phyloP scores from a whole-genome alignment of 1,140 invertebrate genomes.

The Drosophila baimaii region DNA sequence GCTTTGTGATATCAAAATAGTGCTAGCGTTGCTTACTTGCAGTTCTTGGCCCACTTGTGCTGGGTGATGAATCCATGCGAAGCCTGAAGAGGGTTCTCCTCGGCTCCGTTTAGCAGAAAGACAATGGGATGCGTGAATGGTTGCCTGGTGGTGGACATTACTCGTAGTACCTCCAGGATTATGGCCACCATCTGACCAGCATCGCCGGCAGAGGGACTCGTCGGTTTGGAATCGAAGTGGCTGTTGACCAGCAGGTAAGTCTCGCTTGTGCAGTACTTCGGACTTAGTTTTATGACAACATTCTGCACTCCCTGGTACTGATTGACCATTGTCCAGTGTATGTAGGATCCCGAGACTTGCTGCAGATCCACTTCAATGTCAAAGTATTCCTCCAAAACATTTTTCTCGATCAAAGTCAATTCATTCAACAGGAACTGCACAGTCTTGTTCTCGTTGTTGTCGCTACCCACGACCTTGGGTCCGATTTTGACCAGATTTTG shows the following conservation, averaged over 20 bases:
- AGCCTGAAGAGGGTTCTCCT: constrained; percentile 86
- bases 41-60: constrained; percentile 90
- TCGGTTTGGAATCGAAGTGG: constrained; percentile 95
- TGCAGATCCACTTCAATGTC: constrained; percentile 64
- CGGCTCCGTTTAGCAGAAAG: constrained; percentile 95
- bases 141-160: constrained; percentile 51
- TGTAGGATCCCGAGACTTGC: constrained; percentile 89
- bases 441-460: constrained; percentile 87
- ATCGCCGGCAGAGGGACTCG: constrained; percentile 90
- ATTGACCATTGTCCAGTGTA: constrained; percentile 89
- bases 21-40: constrained; percentile 60
- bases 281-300: constrained; percentile 90
- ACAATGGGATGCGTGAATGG: constrained; percentile 85
- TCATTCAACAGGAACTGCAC: constrained; percentile 85
- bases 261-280: constrained; percentile 70
- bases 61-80: constrained; percentile 92
- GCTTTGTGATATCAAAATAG: constrained; percentile 84
- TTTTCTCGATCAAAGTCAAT: constrained; percentile 36
- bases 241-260: constrained; percentile 93
- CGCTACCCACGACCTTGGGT: constrained; percentile 87
- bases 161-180: constrained; percentile 92
- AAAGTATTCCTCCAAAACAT: constrained; percentile 46
- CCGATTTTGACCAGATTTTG: constrained; percentile 88
- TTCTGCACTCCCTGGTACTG: constrained; percentile 89
- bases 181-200: constrained; percentile 95